Evolutionary conservation across 2,113 vertebrate genomes (phyloP).

Genomic region (Vireo altiloquus): DNA sequence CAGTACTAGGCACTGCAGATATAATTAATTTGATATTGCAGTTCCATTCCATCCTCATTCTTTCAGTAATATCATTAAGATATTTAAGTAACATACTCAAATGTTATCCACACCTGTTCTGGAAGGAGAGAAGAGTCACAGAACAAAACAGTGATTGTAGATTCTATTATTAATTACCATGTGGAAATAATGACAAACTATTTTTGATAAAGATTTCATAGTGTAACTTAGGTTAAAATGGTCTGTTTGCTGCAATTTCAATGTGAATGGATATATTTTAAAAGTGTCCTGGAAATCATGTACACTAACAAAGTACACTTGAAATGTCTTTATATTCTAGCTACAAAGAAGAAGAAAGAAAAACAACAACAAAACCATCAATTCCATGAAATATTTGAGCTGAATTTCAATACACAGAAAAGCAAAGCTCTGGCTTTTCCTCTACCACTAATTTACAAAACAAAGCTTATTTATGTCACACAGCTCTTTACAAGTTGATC

Average conservation of each 20-base stretch:
- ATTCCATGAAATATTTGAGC: neutral
- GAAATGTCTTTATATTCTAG: neutral
- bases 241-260: neutral
- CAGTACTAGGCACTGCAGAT: accelerated
- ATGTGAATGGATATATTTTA: neutral
- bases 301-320: neutral
- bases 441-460: neutral
- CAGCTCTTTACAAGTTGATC: neutral
- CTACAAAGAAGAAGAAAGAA: neutral
- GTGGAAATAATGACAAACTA: neutral
- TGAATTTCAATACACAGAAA: neutral
- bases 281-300: neutral
- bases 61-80: neutral
- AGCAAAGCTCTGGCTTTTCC: neutral
- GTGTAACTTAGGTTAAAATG: neutral
- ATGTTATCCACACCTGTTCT: neutral
- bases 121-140: neutral
- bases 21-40: neutral
- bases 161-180: neutral
- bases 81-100: neutral
- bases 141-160: neutral
- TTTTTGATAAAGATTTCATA: neutral
- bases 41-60: neutral
- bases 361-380: neutral
- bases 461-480: neutral